phyloP scores from a whole-genome alignment of 2,113 vertebrate genomes.

The Amia ocellicauda region DNA sequence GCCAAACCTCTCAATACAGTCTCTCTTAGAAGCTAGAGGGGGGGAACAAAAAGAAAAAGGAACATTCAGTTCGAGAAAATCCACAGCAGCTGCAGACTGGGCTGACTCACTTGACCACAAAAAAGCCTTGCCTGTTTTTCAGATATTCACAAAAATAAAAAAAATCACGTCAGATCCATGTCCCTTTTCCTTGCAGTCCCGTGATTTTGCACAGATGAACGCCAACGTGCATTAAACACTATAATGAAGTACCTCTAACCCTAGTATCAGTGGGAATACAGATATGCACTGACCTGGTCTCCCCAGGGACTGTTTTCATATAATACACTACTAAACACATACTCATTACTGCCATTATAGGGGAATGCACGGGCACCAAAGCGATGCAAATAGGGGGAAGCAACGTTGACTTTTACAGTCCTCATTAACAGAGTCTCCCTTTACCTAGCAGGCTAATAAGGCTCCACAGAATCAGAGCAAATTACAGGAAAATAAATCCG shows the following conservation, averaged over 20 bases:
- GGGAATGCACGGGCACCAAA: not conserved
- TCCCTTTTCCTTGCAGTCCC: too few species aligned
- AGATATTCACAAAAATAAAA: too few species aligned
- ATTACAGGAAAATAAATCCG: not conserved
- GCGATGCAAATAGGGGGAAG: not conserved
- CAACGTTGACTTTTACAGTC: not conserved
- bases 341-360: conserved; percentile 6
- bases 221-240: too few species aligned
- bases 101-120: too few species aligned
- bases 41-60: conserved; percentile 21
- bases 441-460: conserved; percentile 8
- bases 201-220: too few species aligned
- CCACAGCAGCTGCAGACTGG: too few species aligned
- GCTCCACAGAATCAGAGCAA: not conserved
- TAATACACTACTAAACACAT: not conserved
- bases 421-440: conserved; percentile 4
- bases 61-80: not conserved
- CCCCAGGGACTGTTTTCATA: not conserved
- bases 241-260: too few species aligned
- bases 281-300: not conserved
- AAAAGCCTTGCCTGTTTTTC: too few species aligned
- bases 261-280: too few species aligned
- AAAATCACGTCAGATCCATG: too few species aligned
- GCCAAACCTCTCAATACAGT: conserved; percentile 91
- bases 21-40: conserved; percentile 87